phyloP scores from a whole-genome alignment of 2,113 vertebrate genomes.

The Ibidorhyncha struthersii region DNA sequence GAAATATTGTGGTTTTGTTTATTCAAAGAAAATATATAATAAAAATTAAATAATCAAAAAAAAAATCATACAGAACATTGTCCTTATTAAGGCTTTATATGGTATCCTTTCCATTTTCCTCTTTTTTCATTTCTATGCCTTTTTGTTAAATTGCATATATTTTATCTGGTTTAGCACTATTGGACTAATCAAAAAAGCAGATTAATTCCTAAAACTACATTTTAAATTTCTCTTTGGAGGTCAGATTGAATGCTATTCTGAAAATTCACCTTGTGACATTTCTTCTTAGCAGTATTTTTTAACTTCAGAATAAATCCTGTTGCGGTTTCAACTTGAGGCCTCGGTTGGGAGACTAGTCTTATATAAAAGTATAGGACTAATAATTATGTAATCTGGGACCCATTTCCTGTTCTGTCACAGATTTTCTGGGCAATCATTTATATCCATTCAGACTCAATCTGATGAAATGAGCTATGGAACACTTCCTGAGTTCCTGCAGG shows the following conservation, averaged over 20 bases:
- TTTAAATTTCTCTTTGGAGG: neutral
- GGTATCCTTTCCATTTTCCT: neutral
- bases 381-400: neutral
- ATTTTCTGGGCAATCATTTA: slow-evolving; percentile 5
- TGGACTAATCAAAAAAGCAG: neutral
- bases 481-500: neutral
- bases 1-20: neutral
- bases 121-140: neutral
- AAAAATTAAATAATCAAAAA: neutral
- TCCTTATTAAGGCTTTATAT: neutral
- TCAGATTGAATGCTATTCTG: neutral
- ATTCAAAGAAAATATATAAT: neutral
- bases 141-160: neutral
- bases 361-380: slow-evolving; percentile 1
- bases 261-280: neutral
- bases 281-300: neutral
- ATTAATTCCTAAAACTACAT: neutral
- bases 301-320: neutral
- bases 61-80: neutral
- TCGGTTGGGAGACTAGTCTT: neutral
- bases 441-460: neutral
- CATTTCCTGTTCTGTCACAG: neutral
- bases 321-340: neutral
- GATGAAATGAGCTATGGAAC: slow-evolving; percentile 8
- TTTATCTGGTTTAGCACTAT: neutral